Base-by-base conservation (phyloP, 2,888 invertebrate genomes). In the Dasysyrphus albostriatus region DNA sequence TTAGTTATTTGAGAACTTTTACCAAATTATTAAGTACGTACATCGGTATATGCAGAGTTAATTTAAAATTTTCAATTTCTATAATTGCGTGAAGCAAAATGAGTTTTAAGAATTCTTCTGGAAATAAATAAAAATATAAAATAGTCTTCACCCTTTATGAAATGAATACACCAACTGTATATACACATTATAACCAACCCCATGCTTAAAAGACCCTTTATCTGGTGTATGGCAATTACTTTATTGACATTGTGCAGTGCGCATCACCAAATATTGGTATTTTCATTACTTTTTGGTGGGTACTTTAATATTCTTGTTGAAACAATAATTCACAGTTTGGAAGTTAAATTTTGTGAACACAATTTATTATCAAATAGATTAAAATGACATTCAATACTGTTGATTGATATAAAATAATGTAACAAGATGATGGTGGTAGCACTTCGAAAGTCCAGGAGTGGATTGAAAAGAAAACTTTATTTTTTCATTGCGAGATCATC, bases 241-340 rank as follows among this genome's bases (percentile, higher is more conserved):
- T 10, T 65, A 16, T 65, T 67, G 67, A 49, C 49, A 67, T n/a
- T 42, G 8, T 61, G 19, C 61, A 61, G 14, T 67, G 19, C 19
- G 49, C 49, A 34, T 10, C 34, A 67, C 12, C 6, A 49, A 63
- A 42, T 32, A 63, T 49, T 54, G 29, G 58, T 58, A 58, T 37
- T 34, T 65, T n/a, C 42, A 32, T 32, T 10, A 8, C 1, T 10
- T 47, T 47, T 32, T 47, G 16, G 47, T 67, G 67, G 67, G 34
- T 67, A 49, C 56, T 56, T 56, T 56, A 16, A 0, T 16, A 34
- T 65, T 14, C 67, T 49, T 49, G 16, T 49, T 19, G 14, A 34
- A 67, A 19, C 5, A 65, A n/a, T n/a, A 56, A 29, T 24, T 54
- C 9, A 29, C 6, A 54, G 3, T 44, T 42, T 47, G 2, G 8